Conservation (phyloP, 2,113 vertebrate species). For the Grammomys dolichurus region DNA sequence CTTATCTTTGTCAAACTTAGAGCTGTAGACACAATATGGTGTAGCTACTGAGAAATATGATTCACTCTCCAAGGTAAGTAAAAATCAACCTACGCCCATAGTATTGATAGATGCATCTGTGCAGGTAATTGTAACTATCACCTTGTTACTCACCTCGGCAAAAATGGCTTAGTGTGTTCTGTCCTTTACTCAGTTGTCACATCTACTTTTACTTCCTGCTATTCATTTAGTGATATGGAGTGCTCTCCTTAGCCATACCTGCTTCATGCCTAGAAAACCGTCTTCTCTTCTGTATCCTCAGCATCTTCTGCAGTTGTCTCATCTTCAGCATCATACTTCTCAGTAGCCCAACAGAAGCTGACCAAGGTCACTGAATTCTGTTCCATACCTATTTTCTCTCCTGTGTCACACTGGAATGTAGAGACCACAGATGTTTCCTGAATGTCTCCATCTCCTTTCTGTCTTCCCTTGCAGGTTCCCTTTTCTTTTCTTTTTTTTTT, state of each 20-base stretch:
- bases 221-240: not conserved
- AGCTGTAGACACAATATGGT: not conserved
- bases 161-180: not conserved
- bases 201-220: constrained; percentile 19
- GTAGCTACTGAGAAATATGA: not conserved
- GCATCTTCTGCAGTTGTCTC: not conserved
- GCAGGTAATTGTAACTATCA: not conserved
- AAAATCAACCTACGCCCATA: not conserved
- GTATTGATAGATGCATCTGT: not conserved
- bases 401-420: not conserved
- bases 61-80: not conserved
- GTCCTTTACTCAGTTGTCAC: not conserved
- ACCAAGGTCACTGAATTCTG: constrained; percentile 18
- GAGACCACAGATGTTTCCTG: constrained; percentile 1
- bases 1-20: not conserved
- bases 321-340: not conserved
- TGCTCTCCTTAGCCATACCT: not conserved
- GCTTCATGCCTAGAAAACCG: not conserved
- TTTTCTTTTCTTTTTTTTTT: constrained; percentile 49
- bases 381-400: constrained; percentile 48
- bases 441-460: not conserved
- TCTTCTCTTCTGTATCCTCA: not conserved
- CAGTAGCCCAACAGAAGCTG: not conserved
- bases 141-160: not conserved
- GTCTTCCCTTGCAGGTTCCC: not conserved